Conservation (phyloP, 2,888 invertebrate genomes). For the Biston betularia region DNA sequence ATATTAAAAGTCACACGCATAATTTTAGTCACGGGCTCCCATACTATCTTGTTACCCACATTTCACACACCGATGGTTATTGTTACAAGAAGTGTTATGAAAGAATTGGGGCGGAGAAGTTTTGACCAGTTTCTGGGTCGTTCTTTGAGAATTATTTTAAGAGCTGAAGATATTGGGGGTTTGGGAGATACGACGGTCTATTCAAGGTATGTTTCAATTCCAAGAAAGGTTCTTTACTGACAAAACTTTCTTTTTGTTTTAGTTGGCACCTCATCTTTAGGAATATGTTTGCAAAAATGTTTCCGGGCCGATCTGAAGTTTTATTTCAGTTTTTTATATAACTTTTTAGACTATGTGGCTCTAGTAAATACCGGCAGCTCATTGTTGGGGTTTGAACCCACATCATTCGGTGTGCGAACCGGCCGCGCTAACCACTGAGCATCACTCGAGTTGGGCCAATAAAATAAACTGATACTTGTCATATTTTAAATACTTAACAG, state of each 20-base stretch:
- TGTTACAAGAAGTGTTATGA: conserved; percentile 39
- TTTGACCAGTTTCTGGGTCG: conserved; percentile 34
- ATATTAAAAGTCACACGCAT: neutral
- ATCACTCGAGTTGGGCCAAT: too few relatives aligned
- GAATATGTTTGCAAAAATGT: neutral
- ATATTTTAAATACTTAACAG: too few relatives aligned
- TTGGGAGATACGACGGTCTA: conserved; percentile 22
- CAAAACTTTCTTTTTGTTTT: conserved; percentile 7
- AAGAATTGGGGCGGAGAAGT: conserved; percentile 34
- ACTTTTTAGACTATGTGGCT: neutral
- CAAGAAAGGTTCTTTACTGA: conserved; percentile 5
- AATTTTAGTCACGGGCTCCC: conserved; percentile 8
- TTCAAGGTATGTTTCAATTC: conserved; percentile 28
- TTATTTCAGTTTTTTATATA: neutral
- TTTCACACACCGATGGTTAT: conserved; percentile 39
- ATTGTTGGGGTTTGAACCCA: too few relatives aligned
- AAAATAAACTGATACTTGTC: too few relatives aligned
- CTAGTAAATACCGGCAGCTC: neutral
- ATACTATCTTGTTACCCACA: conserved; percentile 33
- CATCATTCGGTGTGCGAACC: too few relatives aligned
- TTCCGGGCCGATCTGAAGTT: too few relatives aligned
- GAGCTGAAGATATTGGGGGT: conserved; percentile 25
- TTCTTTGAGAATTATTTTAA: conserved; percentile 36
- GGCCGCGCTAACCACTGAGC: too few relatives aligned
- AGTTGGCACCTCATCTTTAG: neutral